These are phyloP conservation scores for Notiomystis cincta DNA, from an alignment of 2,113 vertebrate species.

Conservation along the genomic window DNA sequence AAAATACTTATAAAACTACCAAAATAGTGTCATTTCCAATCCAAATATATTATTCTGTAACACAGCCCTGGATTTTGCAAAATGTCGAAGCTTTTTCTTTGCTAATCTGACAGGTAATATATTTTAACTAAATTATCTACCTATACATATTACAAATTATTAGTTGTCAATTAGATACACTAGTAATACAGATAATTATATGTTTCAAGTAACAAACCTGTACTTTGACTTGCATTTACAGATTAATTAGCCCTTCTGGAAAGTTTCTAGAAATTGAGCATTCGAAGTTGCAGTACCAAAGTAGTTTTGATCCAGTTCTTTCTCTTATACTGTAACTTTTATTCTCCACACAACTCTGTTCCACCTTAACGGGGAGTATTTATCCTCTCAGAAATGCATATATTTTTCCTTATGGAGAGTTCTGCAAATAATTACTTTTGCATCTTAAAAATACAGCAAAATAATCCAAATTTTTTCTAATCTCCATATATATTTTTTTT, in stretches of 20 bases:
- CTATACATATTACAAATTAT: constrained; percentile 17
- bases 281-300: constrained; percentile 33
- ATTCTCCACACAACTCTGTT: background rate
- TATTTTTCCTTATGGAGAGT: background rate
- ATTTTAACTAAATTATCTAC: constrained; percentile 31
- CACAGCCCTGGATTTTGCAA: background rate
- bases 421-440: background rate
- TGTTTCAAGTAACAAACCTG: constrained; percentile 27
- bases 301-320: background rate
- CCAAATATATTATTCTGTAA: background rate
- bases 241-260: constrained; percentile 60
- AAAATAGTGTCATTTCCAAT: background rate
- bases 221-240: constrained; percentile 48
- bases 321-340: background rate
- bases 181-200: constrained; percentile 49
- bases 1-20: background rate
- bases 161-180: constrained; percentile 52
- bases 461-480: background rate
- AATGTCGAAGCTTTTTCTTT: background rate
- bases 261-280: constrained; percentile 51
- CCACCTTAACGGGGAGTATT: background rate
- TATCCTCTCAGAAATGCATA: background rate
- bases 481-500: background rate
- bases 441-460: background rate
- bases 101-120: background rate